Evolutionary conservation across 2,113 vertebrate genomes (phyloP), one percentile per base, ranked within the genome.

Genomic region (Loxodonta africana): DNA sequence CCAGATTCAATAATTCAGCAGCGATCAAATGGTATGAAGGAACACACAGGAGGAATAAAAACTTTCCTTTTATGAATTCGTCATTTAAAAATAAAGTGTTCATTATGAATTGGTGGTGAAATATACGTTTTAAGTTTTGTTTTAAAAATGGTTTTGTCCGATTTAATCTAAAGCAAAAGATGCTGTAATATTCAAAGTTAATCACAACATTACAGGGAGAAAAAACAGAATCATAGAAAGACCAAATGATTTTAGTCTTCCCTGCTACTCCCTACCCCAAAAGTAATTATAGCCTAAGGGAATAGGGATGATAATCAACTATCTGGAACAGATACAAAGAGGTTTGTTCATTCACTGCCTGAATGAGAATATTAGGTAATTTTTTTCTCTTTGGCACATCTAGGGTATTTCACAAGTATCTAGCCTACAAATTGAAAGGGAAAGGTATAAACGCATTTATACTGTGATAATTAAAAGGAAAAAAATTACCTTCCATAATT

Each of bases 361-460:
- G 33, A 84, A 53, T 90, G 63, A 81, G 17, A 5, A 71, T 21
- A 10, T 37, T 33, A 82, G 20, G 26, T 74, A 51, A 60, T 44
- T 74, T 53, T 87, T 78, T 87, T 28, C 57, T 81, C 74, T 71
- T 41, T 90, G 25, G 51, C 4, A n/a, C 82, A 91, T 48, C 48
- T 85, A 88, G 51, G 81, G 20, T 93, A 80, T 90, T 12, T 84
- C 9, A 65, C 33, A 94, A 20, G 10, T 60, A 44, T 88, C 37
- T 88, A 30, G 4, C 73, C 81, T 84, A 82, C 18, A 93, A 76
- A 83, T 20, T 44, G 9, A 78, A 87, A 83, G 15, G 33, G 76
- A 85, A 90, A 60, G 5, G 5, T 17, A 83, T 62, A 90, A 87
- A 51, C 12, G 71, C n/a, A 87, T 88, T 95, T 90, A 94, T 94